Conservation (phyloP, 1,140 invertebrate genomes). For the Linepithema humile region DNA sequence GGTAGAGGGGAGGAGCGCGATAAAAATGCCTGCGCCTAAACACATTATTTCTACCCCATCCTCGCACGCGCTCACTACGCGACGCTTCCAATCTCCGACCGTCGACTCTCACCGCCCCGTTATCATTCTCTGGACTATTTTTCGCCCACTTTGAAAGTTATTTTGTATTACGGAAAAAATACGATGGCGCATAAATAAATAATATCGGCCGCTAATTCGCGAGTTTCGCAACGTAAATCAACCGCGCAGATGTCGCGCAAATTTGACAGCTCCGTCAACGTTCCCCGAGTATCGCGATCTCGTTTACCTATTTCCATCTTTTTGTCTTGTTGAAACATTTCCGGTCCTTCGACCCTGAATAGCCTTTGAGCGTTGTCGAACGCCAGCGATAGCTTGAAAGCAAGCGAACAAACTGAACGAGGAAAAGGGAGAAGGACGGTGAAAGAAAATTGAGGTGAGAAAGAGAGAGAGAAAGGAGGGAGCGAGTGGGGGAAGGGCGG, state of each 20-base stretch:
- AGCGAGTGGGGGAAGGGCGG: background rate
- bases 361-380: constrained; percentile 71
- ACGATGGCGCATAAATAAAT: constrained; percentile 4
- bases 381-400: constrained; percentile 60
- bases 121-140: constrained; percentile 46
- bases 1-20: constrained; percentile 67
- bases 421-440: constrained; percentile 17
- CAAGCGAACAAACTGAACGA: constrained; percentile 42
- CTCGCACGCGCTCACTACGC: constrained; percentile 27
- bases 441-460: constrained; percentile 26
- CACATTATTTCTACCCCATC: constrained; percentile 80
- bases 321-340: constrained; percentile 62
- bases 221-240: constrained; percentile 35
- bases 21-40: constrained; percentile 82
- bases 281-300: constrained; percentile 30
- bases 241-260: background rate
- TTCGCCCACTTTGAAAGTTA: constrained; percentile 29
- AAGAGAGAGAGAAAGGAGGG: constrained; percentile 5
- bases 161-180: background rate
- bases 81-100: constrained; percentile 54
- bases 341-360: constrained; percentile 70
- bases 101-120: constrained; percentile 57
- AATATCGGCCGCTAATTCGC: background rate
- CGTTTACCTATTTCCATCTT: constrained; percentile 45
- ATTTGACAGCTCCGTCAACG: constrained; percentile 13